Percentiles rank a stretch among this genome's conserved stretches.
Conservation (phyloP, 2,888 invertebrate genomes). For the Periphyllus acericola region DNA sequence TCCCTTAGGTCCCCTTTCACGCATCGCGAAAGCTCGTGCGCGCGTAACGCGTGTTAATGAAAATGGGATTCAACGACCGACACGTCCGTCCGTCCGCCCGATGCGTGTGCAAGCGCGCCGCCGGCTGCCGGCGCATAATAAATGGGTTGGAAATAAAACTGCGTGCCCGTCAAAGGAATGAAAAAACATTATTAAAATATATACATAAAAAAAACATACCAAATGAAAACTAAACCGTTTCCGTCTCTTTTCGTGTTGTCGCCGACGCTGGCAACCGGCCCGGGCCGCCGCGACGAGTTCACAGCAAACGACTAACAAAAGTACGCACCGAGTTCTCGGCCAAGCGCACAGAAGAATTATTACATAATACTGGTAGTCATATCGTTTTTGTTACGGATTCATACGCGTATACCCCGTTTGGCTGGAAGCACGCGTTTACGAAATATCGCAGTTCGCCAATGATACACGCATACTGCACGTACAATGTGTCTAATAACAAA, state of each 20-base stretch:
- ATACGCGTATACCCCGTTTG: not conserved
- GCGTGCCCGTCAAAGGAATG: slow-evolving; percentile 24
- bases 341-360: not conserved
- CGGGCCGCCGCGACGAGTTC: not conserved
- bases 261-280: slow-evolving; percentile 43
- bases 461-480: too few species aligned
- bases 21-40: not conserved
- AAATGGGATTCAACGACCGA: slow-evolving; percentile 40
- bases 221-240: slow-evolving; percentile 25
- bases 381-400: not conserved
- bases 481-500: too few species aligned
- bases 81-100: not conserved
- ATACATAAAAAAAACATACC: not conserved
- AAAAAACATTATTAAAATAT: not conserved
- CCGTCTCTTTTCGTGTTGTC: slow-evolving; percentile 24
- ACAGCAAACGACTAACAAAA: not conserved
- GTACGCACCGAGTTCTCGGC: not conserved
- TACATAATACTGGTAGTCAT: not conserved
- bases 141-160: slow-evolving; percentile 48
- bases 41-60: slow-evolving; percentile 17
- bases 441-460: too few species aligned
- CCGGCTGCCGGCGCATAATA: not conserved
- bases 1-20: too few species aligned
- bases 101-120: not conserved
- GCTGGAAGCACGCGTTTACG: not conserved